A percentile compares a stretch with the other conserved stretches of the same genome.
Conservation (phyloP, 1,140 invertebrate species). For the Trachelipus rathkii region DNA sequence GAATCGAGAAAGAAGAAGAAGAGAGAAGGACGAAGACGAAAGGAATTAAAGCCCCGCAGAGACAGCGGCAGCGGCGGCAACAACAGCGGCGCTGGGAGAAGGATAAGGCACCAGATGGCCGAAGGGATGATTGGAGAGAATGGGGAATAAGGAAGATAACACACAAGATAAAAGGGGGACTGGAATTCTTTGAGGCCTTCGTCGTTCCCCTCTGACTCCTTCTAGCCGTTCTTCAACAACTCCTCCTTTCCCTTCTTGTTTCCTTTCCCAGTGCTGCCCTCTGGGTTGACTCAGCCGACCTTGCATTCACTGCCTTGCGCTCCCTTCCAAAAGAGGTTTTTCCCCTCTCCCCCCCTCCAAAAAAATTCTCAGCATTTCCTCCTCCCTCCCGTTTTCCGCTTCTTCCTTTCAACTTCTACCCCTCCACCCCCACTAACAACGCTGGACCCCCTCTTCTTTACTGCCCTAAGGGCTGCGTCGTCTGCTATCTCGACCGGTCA, state of each 20-base stretch:
- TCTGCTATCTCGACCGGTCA: slow-evolving; percentile 4
- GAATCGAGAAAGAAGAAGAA: background rate
- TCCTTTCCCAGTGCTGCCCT: slow-evolving; percentile 4
- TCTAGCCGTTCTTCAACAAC: background rate
- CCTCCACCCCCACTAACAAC: background rate
- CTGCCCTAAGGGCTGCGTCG: background rate
- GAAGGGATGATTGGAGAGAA: slow-evolving; percentile 1
- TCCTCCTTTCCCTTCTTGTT: background rate
- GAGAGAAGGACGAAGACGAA: background rate
- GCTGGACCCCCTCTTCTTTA: background rate
- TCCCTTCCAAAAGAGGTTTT: background rate
- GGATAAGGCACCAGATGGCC: background rate
- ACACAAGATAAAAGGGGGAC: background rate
- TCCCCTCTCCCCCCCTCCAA: background rate
- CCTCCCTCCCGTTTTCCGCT: background rate
- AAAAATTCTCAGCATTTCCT: background rate
- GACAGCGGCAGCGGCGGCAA: background rate
- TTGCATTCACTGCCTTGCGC: background rate
- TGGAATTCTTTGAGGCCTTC: slow-evolving; percentile 8
- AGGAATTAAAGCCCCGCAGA: slow-evolving; percentile 11
- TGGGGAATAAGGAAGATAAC: background rate
- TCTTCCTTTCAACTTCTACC: slow-evolving; percentile 1
- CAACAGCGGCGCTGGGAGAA: too few relatives aligned
- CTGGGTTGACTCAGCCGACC: background rate
- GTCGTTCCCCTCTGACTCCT: background rate